Conservation (phyloP, 2,888 invertebrate species). For the Drosophila maculinotata region DNA sequence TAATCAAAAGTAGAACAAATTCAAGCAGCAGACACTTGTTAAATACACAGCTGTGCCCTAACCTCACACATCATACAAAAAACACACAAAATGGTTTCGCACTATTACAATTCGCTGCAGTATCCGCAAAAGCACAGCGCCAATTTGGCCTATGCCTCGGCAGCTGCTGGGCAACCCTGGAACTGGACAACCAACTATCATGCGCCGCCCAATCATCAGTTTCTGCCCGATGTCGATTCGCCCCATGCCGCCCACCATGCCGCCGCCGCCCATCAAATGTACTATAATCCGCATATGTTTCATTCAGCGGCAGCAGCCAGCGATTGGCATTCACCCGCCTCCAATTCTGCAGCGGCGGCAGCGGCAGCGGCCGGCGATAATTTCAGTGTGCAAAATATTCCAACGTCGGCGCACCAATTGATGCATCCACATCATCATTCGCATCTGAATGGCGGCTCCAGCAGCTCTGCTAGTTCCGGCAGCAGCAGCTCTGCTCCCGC, state of each 20-base stretch:
- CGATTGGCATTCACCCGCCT: slow-evolving; percentile 82
- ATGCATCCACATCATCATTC: slow-evolving; percentile 73
- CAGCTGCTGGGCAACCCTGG: slow-evolving; percentile 84
- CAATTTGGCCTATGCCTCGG: slow-evolving; percentile 86
- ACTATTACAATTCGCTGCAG: slow-evolving; percentile 89
- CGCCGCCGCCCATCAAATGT: slow-evolving; percentile 83
- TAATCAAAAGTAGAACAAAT: background rate
- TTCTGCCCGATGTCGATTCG: slow-evolving; percentile 85
- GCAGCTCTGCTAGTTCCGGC: slow-evolving; percentile 79
- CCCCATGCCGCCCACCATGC: slow-evolving; percentile 84
- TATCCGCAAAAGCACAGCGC: slow-evolving; percentile 88
- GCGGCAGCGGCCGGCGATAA: slow-evolving; percentile 71
- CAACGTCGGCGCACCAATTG: slow-evolving; percentile 75
- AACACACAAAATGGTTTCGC: slow-evolving; percentile 87
- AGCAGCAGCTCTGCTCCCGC: slow-evolving; percentile 68
- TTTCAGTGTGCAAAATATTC: slow-evolving; percentile 73
- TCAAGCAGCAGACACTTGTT: slow-evolving; percentile 4
- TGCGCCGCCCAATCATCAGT: slow-evolving; percentile 84
- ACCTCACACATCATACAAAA: slow-evolving; percentile 39
- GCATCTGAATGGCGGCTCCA: slow-evolving; percentile 60
- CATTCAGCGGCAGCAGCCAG: slow-evolving; percentile 83
- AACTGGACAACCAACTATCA: slow-evolving; percentile 86
- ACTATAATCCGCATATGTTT: slow-evolving; percentile 86
- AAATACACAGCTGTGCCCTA: slow-evolving; percentile 12
- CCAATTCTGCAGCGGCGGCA: slow-evolving; percentile 73